phyloP scores from a whole-genome alignment of 2,797 vertebrate genomes.

The Danio tinwini region DNA sequence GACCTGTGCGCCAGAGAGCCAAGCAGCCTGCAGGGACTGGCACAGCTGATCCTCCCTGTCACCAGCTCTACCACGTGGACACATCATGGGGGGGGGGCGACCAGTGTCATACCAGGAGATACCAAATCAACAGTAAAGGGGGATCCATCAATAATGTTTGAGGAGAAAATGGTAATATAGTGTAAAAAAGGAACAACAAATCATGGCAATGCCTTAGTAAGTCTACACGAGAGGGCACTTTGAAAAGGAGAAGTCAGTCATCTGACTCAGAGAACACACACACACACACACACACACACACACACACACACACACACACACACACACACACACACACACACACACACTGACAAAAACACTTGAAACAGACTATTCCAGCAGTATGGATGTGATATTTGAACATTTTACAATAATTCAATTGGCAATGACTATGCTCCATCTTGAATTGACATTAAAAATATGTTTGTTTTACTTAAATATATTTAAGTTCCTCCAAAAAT shows the following conservation, averaged over 20 bases:
- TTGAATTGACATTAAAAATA: too few relatives aligned
- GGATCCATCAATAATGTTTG: slow-evolving; percentile 13
- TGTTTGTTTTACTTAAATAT: too few relatives aligned
- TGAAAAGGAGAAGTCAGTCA: slow-evolving; percentile 28
- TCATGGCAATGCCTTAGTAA: neutral
- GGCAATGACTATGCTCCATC: too few relatives aligned
- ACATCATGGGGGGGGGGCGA: slow-evolving; percentile 62
- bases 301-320: neutral
- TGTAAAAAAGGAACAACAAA: slow-evolving; percentile 30
- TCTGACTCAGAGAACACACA: slow-evolving; percentile 20
- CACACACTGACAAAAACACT: neutral
- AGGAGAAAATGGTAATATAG: slow-evolving; percentile 23
- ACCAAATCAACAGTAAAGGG: slow-evolving; percentile 67
- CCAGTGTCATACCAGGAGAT: slow-evolving; percentile 62
- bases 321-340: slow-evolving; percentile 9
- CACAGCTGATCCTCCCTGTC: slow-evolving; percentile 80
- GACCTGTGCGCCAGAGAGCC: slow-evolving; percentile 74
- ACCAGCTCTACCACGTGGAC: slow-evolving; percentile 66
- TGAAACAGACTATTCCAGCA: neutral
- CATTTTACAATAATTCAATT: too few relatives aligned
- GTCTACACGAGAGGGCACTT: neutral
- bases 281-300: neutral
- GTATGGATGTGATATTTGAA: too few relatives aligned
- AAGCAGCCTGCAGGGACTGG: slow-evolving; percentile 77
- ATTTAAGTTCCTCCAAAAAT: too few relatives aligned